These are phyloP conservation scores for Perdita meconis DNA, from an alignment of 2,888 invertebrate species.

Conservation along the genomic window DNA sequence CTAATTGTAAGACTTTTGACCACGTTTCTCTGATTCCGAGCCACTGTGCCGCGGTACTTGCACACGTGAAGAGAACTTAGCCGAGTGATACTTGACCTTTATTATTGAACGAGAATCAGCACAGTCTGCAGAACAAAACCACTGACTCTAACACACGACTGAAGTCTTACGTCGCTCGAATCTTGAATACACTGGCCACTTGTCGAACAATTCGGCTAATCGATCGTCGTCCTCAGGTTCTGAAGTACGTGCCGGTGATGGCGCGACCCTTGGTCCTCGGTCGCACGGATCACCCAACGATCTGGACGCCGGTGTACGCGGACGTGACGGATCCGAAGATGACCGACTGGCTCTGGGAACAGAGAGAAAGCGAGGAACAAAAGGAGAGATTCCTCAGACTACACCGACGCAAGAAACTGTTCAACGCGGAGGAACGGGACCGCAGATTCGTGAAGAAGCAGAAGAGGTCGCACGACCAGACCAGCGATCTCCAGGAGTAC, in stretches of 20 bases:
- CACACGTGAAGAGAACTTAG: too few species aligned
- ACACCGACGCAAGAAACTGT: slow-evolving; percentile 86
- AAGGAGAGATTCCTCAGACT: slow-evolving; percentile 90
- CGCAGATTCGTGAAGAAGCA: slow-evolving; percentile 86
- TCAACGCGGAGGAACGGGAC: slow-evolving; percentile 88
- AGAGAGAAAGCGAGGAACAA: slow-evolving; percentile 92
- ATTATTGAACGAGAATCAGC: too few species aligned
- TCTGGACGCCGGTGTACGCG: slow-evolving; percentile 98
- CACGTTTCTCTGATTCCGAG: too few species aligned
- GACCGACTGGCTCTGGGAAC: slow-evolving; percentile 96
- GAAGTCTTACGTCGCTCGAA: too few species aligned
- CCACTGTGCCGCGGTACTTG: too few species aligned
- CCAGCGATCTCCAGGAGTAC: slow-evolving; percentile 87
- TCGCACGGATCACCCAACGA: slow-evolving; percentile 93
- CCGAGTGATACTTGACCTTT: too few species aligned
- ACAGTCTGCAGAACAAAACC: not conserved
- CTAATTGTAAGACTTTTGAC: too few species aligned
- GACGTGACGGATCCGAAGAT: slow-evolving; percentile 96
- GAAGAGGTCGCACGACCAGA: slow-evolving; percentile 86
- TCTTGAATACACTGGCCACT: too few species aligned
- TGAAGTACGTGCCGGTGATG: slow-evolving; percentile 98
- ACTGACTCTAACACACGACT: too few species aligned
- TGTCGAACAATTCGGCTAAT: too few species aligned
- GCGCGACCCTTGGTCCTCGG: slow-evolving; percentile 97
- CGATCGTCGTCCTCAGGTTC: slow-evolving; percentile 82